phyloP scores from a whole-genome alignment of 2,888 invertebrate species.

The Hyalella azteca region DNA sequence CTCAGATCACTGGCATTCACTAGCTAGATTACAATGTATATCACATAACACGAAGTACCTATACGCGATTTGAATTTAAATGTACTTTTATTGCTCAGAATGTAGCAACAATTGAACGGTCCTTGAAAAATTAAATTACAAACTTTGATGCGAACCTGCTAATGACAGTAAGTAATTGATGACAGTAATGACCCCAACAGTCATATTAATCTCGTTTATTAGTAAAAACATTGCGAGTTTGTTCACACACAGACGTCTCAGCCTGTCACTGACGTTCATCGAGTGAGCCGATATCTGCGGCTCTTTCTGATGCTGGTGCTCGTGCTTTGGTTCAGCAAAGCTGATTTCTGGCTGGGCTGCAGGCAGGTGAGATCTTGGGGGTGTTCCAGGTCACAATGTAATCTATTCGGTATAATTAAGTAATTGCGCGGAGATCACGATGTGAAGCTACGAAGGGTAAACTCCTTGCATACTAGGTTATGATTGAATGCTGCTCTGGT shows the following conservation, averaged over 20 bases:
- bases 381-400: not conserved
- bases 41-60: no score
- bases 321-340: not conserved
- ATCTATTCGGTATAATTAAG: not conserved
- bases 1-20: no score
- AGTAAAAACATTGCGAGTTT: not conserved
- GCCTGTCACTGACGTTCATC: not conserved
- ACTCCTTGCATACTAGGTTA: not conserved
- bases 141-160: not conserved
- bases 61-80: no score
- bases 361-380: not conserved
- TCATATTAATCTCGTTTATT: not conserved
- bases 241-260: not conserved
- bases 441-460: not conserved
- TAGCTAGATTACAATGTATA: no score
- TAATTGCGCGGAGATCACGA: not conserved
- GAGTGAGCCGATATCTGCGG: conserved; percentile 4
- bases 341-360: not conserved
- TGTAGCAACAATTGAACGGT: no score
- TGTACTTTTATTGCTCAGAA: no score
- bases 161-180: not conserved
- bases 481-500: not conserved
- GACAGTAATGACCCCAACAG: not conserved
- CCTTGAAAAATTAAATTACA: not conserved
- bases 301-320: not conserved